phyloP scores from a whole-genome alignment of 2,888 invertebrate genomes.

The Hoplodrina ambigua region DNA sequence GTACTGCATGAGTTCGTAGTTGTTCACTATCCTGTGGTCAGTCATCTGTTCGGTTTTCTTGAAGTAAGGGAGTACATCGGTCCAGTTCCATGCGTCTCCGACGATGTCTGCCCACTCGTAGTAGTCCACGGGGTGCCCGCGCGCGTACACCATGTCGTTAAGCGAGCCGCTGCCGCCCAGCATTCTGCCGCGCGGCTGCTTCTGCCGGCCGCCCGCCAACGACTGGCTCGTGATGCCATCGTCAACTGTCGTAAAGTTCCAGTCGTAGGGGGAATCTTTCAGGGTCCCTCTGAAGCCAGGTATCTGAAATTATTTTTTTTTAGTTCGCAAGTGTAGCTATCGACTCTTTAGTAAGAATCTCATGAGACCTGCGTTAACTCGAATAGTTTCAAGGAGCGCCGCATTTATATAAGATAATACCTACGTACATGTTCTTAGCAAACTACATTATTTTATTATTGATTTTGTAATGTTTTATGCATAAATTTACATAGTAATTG shows the following conservation, averaged over 20 bases:
- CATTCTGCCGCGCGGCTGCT: slow-evolving; percentile 81
- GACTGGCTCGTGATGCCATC: slow-evolving; percentile 77
- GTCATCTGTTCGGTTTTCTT: slow-evolving; percentile 82
- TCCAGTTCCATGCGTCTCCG: slow-evolving; percentile 79
- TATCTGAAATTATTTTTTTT: slow-evolving; percentile 67
- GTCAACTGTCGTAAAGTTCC: slow-evolving; percentile 81
- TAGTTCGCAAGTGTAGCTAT: neutral
- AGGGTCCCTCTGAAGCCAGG: slow-evolving; percentile 75
- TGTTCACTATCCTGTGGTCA: slow-evolving; percentile 75
- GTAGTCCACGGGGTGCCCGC: slow-evolving; percentile 82
- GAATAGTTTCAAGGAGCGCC: no score
- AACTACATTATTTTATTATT: no score
- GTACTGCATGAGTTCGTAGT: slow-evolving; percentile 73
- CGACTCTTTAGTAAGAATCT: no score
- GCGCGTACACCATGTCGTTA: slow-evolving; percentile 84
- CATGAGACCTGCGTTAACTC: no score
- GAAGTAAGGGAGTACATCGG: slow-evolving; percentile 78
- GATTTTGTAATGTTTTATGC: no score
- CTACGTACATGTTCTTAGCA: no score
- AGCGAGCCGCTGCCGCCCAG: slow-evolving; percentile 83
- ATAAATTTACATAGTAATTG: no score
- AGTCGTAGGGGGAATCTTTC: slow-evolving; percentile 76
- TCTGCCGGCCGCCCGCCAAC: slow-evolving; percentile 72
- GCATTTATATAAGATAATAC: no score
- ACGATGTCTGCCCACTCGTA: slow-evolving; percentile 77